Percentiles rank a stretch among this genome's conserved stretches.
Conservation (phyloP, 2,888 invertebrate species). For the Cyaniris semiargus region DNA sequence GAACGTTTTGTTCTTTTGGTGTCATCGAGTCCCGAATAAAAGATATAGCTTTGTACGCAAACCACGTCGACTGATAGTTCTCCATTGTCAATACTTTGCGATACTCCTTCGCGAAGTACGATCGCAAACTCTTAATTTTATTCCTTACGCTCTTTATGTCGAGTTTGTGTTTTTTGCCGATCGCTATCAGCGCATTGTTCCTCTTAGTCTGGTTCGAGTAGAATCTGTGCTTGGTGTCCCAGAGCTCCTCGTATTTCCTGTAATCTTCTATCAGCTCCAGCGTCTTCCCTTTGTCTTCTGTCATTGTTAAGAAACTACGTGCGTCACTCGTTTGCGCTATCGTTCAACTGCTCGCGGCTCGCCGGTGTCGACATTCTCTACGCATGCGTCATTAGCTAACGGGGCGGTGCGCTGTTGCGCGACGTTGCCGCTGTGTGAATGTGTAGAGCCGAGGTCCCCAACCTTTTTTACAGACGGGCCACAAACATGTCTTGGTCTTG, state of each 20-base stretch:
- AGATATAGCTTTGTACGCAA: neutral
- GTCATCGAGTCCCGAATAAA: conserved; percentile 19
- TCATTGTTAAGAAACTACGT: neutral
- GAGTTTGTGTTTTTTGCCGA: conserved; percentile 13
- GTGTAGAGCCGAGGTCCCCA: too few species aligned
- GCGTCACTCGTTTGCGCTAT: conserved; percentile 22
- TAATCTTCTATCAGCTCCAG: neutral
- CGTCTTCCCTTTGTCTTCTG: conserved; percentile 19
- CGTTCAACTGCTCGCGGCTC: neutral
- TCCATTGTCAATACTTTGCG: conserved; percentile 7
- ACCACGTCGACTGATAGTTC: conserved; percentile 10
- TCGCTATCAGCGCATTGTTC: conserved; percentile 8
- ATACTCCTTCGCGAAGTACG: conserved; percentile 17
- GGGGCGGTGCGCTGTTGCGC: conserved; percentile 6
- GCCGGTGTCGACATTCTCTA: neutral
- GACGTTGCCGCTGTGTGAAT: conserved; percentile 19
- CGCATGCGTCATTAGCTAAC: conserved; percentile 22
- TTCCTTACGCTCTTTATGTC: conserved; percentile 17
- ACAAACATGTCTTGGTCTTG: too few species aligned
- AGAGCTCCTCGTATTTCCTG: neutral
- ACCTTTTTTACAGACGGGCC: too few species aligned
- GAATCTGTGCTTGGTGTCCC: conserved; percentile 11
- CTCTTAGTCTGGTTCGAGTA: conserved; percentile 12
- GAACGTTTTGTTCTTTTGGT: neutral
- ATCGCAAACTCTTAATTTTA: conserved; percentile 23